Conservation (phyloP, 2,888 invertebrate species). For the Cosmia pyralina region DNA sequence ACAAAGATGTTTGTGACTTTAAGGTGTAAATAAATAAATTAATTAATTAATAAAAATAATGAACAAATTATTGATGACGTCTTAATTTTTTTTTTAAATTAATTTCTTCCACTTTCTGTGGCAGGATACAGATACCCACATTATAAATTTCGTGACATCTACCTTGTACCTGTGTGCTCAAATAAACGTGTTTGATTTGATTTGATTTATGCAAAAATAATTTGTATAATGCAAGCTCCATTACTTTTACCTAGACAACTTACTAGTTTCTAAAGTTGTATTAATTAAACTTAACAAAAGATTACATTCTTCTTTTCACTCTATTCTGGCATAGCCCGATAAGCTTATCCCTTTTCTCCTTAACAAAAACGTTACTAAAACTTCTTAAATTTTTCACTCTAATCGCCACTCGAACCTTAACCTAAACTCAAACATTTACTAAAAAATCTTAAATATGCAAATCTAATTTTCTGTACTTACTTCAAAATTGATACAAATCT, state of each 20-base stretch:
- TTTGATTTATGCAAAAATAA: too few species aligned
- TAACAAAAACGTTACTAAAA: conserved; percentile 60
- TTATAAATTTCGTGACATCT: too few species aligned
- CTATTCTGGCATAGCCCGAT: neutral
- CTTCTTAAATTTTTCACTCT: conserved; percentile 64
- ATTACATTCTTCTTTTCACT: neutral
- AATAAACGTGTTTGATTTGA: too few species aligned
- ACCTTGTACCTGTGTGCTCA: too few species aligned
- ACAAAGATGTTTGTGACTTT: too few species aligned
- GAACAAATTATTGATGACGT: too few species aligned
- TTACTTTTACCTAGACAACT: neutral
- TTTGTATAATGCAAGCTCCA: neutral
- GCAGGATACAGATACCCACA: too few species aligned
- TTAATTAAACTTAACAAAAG: conserved; percentile 15
- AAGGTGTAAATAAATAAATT: too few species aligned
- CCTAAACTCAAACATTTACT: conserved; percentile 68
- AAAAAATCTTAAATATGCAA: conserved; percentile 68
- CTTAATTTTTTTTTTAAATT: too few species aligned
- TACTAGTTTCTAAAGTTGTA: neutral
- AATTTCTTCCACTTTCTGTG: too few species aligned
- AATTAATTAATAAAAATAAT: too few species aligned
- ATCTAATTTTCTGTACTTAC: conserved; percentile 67
- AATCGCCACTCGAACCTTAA: conserved; percentile 66
- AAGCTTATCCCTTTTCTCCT: neutral
- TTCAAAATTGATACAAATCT: conserved; percentile 65